Evolutionary conservation across 2,797 vertebrate genomes (phyloP).

Genomic region (Halcyon chelicuti): DNA sequence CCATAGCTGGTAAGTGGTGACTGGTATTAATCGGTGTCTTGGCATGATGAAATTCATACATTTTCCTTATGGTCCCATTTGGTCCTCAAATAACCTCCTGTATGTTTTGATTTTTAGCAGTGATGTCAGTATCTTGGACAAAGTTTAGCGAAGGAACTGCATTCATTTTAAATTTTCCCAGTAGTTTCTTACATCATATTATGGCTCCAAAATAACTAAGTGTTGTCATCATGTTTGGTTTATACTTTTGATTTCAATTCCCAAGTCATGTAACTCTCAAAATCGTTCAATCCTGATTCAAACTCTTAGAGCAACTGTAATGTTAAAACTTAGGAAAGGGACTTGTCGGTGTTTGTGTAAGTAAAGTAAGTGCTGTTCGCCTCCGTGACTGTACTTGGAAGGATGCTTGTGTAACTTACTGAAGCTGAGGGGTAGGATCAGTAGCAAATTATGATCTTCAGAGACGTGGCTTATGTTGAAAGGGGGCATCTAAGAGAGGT

Average conservation of each 20-base stretch:
- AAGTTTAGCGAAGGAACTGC: neutral
- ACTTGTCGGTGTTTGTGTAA: neutral
- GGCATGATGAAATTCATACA: neutral
- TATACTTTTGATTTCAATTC: conserved; percentile 35
- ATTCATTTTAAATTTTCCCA: neutral
- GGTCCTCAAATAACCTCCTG: neutral
- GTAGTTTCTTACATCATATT: neutral
- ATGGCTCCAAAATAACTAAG: neutral
- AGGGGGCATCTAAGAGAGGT: neutral
- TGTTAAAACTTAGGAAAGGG: neutral
- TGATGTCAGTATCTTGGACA: neutral
- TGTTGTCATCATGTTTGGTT: conserved; percentile 11
- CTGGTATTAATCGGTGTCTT: neutral
- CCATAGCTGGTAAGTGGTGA: neutral
- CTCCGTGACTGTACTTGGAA: neutral
- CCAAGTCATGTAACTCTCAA: neutral
- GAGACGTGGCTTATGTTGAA: neutral
- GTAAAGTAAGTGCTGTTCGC: neutral
- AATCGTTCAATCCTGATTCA: neutral
- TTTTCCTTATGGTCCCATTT: neutral
- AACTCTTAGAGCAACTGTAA: neutral
- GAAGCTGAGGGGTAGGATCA: neutral
- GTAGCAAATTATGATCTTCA: neutral
- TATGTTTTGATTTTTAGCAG: neutral
- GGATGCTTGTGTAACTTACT: neutral